Conservation (phyloP, 2,113 vertebrate genomes). For the Coptodon rendalli region DNA sequence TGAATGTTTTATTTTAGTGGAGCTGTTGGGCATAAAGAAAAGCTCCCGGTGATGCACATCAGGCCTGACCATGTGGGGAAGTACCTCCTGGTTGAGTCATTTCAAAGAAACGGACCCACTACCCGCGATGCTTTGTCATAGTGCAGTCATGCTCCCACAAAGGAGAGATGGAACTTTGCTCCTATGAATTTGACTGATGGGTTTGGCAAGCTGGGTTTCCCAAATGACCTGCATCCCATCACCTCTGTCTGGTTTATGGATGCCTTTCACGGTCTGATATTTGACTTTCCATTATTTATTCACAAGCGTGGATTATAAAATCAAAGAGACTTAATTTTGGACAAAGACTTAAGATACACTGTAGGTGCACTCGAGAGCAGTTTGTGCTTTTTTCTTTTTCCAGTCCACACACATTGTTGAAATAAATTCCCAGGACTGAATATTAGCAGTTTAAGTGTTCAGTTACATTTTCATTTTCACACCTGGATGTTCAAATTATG, state of each 20-base stretch:
- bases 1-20: not conserved
- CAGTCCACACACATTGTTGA: not conserved
- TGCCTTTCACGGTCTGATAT: not conserved
- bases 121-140: conserved; percentile 51
- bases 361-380: not conserved
- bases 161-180: not conserved
- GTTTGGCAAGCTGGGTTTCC: not conserved
- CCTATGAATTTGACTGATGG: not conserved
- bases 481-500: not conserved
- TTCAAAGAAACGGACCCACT: conserved; percentile 37
- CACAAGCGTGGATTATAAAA: not conserved
- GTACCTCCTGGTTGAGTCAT: conserved; percentile 57
- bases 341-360: not conserved
- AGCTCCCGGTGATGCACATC: conserved; percentile 20
- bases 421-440: not conserved
- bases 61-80: conserved; percentile 32
- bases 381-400: not conserved
- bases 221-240: not conserved
- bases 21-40: not conserved
- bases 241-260: not conserved
- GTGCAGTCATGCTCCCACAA: conserved; percentile 40
- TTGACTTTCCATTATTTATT: not conserved
- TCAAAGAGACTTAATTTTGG: not conserved
- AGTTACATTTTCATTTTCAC: not conserved
- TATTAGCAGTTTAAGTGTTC: not conserved